Evolutionary conservation across 2,797 vertebrate genomes (phyloP), one percentile per base, ranked within the genome.

Genomic region (Melopsittacus undulatus): DNA sequence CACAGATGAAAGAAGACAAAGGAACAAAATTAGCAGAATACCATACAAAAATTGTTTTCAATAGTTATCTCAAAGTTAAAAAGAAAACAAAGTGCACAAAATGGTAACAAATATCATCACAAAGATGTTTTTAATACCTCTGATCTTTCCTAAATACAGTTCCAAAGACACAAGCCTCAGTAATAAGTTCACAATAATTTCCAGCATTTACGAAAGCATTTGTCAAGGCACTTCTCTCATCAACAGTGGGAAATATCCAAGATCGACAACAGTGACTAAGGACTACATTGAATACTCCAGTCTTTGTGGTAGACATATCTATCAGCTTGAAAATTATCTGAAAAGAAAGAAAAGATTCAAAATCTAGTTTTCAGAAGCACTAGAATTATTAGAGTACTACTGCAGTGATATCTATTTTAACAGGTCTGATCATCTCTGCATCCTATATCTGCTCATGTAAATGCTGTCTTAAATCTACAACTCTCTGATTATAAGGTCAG

Each of bases 111-210:
- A 79, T 11, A 91, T 2, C 76, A 92, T 24, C 7, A 36, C 1
- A 8, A 76, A 29, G 5, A 2, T 11, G 20, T 59, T 67, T 64
- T 24, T 54, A 68, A 89, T 96, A 99, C 99, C 99, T 98, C 66
- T 99, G 99, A 95, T 99, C 99, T 95, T 97, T 98, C 94, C 99
- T 98, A 95, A 99, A 99, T 86, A 99, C 98, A 20, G 99, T 98
- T 73, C 99, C 99, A 76, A 99, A 99, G 29, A 99, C 86, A 87
- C 99, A 99, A 6, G 98, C 99, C 93, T 99, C 99, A 8, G 97
- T 95, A 74, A 99, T 90, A 68, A 99, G 97, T 94, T 98, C 95
- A n/a, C 98, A 89, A 34, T 99, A 98, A 92, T 90, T 97, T 87
- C 98, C 97, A 94, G 98, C 98, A 89, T 97, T 98, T 61, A 97